phyloP scores from a whole-genome alignment of 1,140 invertebrate species.

The Xylocopa sonorina region DNA sequence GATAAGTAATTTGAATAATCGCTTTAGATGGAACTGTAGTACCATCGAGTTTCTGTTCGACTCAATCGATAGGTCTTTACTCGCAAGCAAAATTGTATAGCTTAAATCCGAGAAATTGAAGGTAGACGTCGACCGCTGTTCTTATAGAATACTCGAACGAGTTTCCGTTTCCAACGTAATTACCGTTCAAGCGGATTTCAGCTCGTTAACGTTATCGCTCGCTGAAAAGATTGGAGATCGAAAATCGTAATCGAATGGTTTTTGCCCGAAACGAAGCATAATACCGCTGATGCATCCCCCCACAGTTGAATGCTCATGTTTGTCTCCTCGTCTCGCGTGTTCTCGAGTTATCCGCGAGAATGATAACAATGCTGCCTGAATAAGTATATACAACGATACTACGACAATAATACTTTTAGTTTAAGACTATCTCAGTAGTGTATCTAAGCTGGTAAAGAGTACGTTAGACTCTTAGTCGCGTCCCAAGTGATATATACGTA shows the following conservation, averaged over 20 bases:
- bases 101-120: background rate
- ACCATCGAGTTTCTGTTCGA: background rate
- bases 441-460: slow-evolving; percentile 25
- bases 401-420: slow-evolving; percentile 42
- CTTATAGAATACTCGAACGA: background rate
- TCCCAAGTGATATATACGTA: slow-evolving; percentile 76
- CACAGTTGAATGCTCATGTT: slow-evolving; percentile 19
- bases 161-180: background rate
- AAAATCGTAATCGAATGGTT: background rate
- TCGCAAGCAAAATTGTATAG: slow-evolving; percentile 6
- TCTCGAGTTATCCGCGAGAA: slow-evolving; percentile 22
- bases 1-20: background rate
- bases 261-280: slow-evolving; percentile 5
- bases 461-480: slow-evolving; percentile 62
- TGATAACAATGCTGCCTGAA: slow-evolving; percentile 47
- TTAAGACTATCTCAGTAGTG: slow-evolving; percentile 57
- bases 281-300: background rate
- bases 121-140: background rate
- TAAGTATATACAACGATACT: slow-evolving; percentile 36
- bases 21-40: background rate
- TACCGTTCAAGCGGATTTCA: background rate
- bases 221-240: background rate
- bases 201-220: background rate
- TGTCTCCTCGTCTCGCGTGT: background rate
- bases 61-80: background rate